These are phyloP conservation scores for Hyaena hyaena DNA, from an alignment of 2,113 vertebrate genomes.

Conservation along the genomic window DNA sequence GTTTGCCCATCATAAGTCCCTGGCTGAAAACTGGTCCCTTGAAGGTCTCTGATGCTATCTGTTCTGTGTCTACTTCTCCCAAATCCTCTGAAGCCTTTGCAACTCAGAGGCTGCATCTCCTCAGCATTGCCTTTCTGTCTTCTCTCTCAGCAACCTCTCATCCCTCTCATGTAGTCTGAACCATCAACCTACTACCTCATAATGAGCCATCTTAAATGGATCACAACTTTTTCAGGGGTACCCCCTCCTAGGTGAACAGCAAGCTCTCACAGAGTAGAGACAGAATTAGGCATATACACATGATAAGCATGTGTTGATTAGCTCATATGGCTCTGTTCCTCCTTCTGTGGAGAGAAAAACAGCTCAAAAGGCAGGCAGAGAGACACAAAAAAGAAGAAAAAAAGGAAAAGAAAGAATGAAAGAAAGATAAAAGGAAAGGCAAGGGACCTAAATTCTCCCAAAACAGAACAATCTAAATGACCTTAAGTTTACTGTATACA, in stretches of 20 bases:
- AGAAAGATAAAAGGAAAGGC: background rate
- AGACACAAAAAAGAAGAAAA: background rate
- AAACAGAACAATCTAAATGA: constrained; percentile 9
- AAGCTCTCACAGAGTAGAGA: background rate
- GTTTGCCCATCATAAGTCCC: background rate
- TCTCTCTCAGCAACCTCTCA: background rate
- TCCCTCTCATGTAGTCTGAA: background rate
- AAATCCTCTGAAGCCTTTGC: background rate
- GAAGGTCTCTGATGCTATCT: background rate
- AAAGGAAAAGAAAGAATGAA: background rate
- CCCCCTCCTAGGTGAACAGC: background rate
- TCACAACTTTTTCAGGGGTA: background rate
- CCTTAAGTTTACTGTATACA: background rate
- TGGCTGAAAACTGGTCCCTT: background rate
- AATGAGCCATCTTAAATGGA: background rate
- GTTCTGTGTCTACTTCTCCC: background rate
- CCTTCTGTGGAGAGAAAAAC: background rate
- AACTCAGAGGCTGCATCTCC: background rate
- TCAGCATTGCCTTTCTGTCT: background rate
- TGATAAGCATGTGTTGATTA: background rate
- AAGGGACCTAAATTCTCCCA: background rate
- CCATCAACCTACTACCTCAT: background rate
- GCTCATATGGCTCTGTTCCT: background rate
- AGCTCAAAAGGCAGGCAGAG: background rate
- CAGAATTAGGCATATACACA: background rate